These are phyloP conservation scores for Chrysopilus asiliformis DNA, from an alignment of 2,888 invertebrate genomes.

Conservation along the genomic window DNA sequence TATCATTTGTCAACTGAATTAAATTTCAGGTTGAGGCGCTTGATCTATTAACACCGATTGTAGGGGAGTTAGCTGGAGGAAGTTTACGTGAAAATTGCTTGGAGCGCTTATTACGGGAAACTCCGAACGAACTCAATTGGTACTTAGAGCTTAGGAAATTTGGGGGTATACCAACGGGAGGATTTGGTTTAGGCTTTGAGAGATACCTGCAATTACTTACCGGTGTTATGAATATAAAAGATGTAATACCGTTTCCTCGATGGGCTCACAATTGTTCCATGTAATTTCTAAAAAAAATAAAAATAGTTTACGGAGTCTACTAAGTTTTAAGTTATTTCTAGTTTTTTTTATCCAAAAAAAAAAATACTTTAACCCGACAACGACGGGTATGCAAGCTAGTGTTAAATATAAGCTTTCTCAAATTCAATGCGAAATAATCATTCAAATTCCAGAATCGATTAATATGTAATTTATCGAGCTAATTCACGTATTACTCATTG, in stretches of 20 bases:
- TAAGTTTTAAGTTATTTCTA: too few relatives aligned
- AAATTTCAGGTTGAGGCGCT: conserved; percentile 55
- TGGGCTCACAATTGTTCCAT: conserved; percentile 78
- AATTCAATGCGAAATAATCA: too few relatives aligned
- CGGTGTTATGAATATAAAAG: conserved; percentile 78
- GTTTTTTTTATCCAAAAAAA: too few relatives aligned
- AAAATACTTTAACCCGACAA: too few relatives aligned
- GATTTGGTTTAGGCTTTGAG: conserved; percentile 95
- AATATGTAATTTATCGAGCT: too few relatives aligned
- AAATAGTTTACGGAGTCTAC: too few relatives aligned
- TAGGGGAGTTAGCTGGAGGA: conserved; percentile 93
- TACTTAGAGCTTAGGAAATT: conserved; percentile 79
- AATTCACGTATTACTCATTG: too few relatives aligned
- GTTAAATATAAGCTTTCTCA: too few relatives aligned
- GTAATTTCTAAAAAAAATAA: too few relatives aligned
- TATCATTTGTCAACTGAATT: conserved; percentile 16
- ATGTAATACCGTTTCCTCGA: conserved; percentile 87
- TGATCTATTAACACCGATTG: conserved; percentile 74
- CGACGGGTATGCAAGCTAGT: too few relatives aligned
- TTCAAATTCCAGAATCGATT: too few relatives aligned
- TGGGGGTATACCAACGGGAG: conserved; percentile 83
- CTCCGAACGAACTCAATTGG: conserved; percentile 61
- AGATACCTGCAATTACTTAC: conserved; percentile 73
- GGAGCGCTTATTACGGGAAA: conserved; percentile 44
- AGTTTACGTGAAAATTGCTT: conserved; percentile 79